Evolutionary conservation across 2,888 invertebrate genomes (phyloP), one percentile per base, ranked within the genome.

Genomic region (Tenthredo livida): DNA sequence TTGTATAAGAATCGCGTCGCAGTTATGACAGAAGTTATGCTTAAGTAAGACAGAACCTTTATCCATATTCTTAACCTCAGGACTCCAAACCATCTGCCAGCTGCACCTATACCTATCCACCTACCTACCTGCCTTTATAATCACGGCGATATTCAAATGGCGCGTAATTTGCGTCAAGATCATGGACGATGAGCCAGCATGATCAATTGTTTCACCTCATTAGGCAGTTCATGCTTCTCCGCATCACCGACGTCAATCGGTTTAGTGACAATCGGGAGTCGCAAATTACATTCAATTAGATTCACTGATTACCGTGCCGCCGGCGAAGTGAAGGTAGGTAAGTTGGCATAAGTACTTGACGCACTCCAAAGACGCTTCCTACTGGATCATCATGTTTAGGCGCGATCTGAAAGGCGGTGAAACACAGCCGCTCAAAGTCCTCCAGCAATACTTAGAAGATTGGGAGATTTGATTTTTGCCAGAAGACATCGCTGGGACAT

Each of bases 141-240:
- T 70, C 70, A 73, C 43, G 40, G 43, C n/a, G 72, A 73, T 21
- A 43, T 73, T 73, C 43, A 73, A 73, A 73, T 67, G 40, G 72
- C 72, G 72, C 43, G 72, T 73, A 73, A 73, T 73, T 73, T 73
- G 77, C 77, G 77, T 73, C 73, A 73, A 43, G 73, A 73, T 73
- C 73, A 73, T 73, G 73, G 73, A 73, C 73, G 40, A 73, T 73
- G 73, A 73, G 73, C 73, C n/a, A 73, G 73, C 73, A 43, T 77
- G 77, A 77, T 77, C 77, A 77, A 77, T 77, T 77, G 77, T 77
- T 47, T 77, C 77, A 77, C 77, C 77, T 77, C 77, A 77, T 77
- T 77, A 77, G 77, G 77, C 77, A 77, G 77, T 77, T 77, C 50
- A 47, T 77, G 54, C 77, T 54, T 77, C 77, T 77, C 1, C 50